These are phyloP conservation scores for Pterocles gutturalis DNA, from an alignment of 2,113 vertebrate genomes.

Conservation along the genomic window DNA sequence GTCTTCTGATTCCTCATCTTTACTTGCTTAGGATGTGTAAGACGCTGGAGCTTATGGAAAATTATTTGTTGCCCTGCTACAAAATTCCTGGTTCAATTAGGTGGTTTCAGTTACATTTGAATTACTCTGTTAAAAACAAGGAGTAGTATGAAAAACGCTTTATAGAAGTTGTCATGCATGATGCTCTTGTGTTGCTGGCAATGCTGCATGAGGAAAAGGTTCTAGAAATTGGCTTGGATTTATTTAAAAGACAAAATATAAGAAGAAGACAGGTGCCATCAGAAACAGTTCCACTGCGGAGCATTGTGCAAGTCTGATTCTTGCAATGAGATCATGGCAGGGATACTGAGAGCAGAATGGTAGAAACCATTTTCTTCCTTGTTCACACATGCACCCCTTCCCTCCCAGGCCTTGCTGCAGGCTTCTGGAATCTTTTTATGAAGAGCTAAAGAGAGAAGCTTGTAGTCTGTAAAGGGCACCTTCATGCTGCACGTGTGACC, in stretches of 20 bases:
- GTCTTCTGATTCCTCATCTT: not conserved
- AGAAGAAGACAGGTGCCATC: not conserved
- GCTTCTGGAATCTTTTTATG: not conserved
- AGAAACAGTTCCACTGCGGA: not conserved
- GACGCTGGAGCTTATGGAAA: not conserved
- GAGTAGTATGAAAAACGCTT: not conserved
- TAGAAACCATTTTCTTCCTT: not conserved
- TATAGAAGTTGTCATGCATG: not conserved
- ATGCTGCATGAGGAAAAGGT: not conserved
- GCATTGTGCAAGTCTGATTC: not conserved
- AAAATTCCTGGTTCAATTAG: not conserved
- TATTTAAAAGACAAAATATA: slow-evolving; percentile 3
- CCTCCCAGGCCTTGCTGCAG: not conserved
- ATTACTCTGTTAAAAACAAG: not conserved
- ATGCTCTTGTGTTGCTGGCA: not conserved
- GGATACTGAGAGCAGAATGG: not conserved
- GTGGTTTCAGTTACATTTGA: not conserved
- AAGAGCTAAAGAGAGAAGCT: not conserved
- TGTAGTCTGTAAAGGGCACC: not conserved
- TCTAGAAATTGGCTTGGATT: not conserved
- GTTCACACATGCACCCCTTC: not conserved
- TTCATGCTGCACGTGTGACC: not conserved
- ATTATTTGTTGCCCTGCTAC: not conserved
- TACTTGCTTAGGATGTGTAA: not conserved
- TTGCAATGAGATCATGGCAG: not conserved